Percentiles rank a stretch among this genome's conserved stretches.
These are phyloP conservation scores for Ceriagrion tenellum DNA, from an alignment of 2,888 invertebrate species.

Conservation along the genomic window DNA sequence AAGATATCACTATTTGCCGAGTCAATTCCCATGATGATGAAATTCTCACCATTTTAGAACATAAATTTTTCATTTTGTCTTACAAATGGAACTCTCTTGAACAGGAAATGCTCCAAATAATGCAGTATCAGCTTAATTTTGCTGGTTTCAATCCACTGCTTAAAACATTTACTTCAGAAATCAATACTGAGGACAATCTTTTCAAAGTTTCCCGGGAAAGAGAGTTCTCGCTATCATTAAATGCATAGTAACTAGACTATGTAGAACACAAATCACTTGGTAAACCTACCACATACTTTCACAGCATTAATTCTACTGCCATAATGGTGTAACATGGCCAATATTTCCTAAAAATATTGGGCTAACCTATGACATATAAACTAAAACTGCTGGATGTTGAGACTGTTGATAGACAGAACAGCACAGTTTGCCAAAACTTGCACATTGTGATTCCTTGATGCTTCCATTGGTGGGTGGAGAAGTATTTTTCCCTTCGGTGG, in stretches of 20 bases:
- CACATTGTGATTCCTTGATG: conserved; percentile 20
- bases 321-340: conserved; percentile 57
- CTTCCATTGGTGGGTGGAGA: not conserved
- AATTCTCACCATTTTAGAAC: not conserved
- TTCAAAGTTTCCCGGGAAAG: not conserved
- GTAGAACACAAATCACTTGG: not conserved
- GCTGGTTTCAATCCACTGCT: not conserved
- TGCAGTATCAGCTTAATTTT: not conserved
- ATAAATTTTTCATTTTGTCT: not conserved
- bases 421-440: conserved; percentile 29
- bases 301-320: not conserved
- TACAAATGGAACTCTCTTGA: not conserved
- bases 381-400: conserved; percentile 9
- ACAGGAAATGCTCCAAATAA: not conserved
- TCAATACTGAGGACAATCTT: not conserved
- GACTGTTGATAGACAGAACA: not conserved
- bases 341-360: not conserved
- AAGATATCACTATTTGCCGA: not conserved
- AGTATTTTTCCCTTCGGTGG: conserved; percentile 54
- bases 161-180: not conserved
- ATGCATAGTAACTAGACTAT: too few species aligned
- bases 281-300: not conserved
- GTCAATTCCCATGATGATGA: not conserved
- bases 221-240: not conserved
- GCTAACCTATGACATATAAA: not conserved